Evolutionary conservation across 2,888 invertebrate genomes (phyloP), one percentile per base, ranked within the genome.

Genomic region (Furcula furcula): DNA sequence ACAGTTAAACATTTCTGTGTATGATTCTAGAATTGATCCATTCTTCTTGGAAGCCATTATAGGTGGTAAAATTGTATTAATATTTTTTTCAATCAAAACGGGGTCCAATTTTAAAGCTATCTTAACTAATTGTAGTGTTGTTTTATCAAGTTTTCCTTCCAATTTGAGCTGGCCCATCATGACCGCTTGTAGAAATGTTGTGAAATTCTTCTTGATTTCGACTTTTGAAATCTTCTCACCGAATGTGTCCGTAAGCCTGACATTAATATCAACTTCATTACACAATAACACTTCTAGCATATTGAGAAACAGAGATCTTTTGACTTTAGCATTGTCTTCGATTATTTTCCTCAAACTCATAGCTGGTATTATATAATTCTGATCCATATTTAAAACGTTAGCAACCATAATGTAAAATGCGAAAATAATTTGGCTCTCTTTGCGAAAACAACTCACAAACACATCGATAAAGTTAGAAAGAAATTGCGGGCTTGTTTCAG

Each of bases 81-180:
- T 61, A 48, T 78, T 83, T 22, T 77, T 74, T 46, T 89, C 86
- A n/a, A 89, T 61, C 7, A 89, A 58, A 5, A 60, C 58, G 0
- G 89, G 89, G 40, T 89, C 89, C 7, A 89, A 46, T 56, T 77
- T 78, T 4, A 89, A 53, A 1, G 84, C 76, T 1, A 59, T 56
- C 54, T 77, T 80, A 31, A 89, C 64, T 21, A 89, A 84, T 32
- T 76, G 57, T 18, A 89, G 48, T 0, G 80, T 81, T 1, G 58
- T 59, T 55, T 74, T 79, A 34, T 84, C 86, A 1, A 71, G 45
- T 44, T 83, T 86, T 1, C 78, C 76, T 46, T 80, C 76, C 1
- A 81, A 49, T 57, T 87, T 85, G 1, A 89, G 35, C 31, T 81
- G 74, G 0, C 76, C 73, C 46, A 82, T 64, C 75, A 86, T 78